Base-by-base conservation (phyloP, 2,113 vertebrate species). In the Cynopterus brachyotis region DNA sequence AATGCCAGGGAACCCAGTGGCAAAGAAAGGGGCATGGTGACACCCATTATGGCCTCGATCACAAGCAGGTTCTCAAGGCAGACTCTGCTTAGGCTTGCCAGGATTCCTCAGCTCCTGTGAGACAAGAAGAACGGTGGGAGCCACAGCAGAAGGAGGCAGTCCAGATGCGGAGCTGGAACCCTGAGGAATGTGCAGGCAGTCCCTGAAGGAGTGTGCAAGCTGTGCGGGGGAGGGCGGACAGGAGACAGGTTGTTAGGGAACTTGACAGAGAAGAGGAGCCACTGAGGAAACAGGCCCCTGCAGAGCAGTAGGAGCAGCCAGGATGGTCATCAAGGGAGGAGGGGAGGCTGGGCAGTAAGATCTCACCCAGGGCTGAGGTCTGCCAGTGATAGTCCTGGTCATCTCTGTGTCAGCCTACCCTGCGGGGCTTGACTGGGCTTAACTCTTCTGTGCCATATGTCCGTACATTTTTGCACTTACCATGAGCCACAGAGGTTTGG, bases 101-200 rank as follows among this genome's bases (percentile, higher is more conserved):
- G 2, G 16, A 50, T 20, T 28, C 11, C 66, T 11, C 37, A 53
- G 55, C 26, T 75, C 26, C 24, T 5, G 19, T 47, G 24, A n/a
- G 73, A 13, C 9, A 1, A 37, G 37, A 62, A 10, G 35, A 37
- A 47, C 1, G 4, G 0, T 9, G 11, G 53, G 19, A 62, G 72
- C 26, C 20, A 30, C 59, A 47, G 19, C 6, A n/a, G 45, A 6
- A 70, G 6, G 35, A 70, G 13, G 30, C 24, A 35, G 9, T 28
- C 47, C 37, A 7, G n/a, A 17, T 16, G 2, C 64, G 13, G 37
- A 64, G 50, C 7, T 1, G 5, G 53, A 60, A 42, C 60, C 9
- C 30, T 5, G 5, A 28, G 24, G 5, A 28, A 20, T 13, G 19
- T 1, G 9, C 19, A 22, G 28, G 28, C 1, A 0, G 5, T 47